Conservation (phyloP, 2,113 vertebrate species). For the Hystrix cristata region DNA sequence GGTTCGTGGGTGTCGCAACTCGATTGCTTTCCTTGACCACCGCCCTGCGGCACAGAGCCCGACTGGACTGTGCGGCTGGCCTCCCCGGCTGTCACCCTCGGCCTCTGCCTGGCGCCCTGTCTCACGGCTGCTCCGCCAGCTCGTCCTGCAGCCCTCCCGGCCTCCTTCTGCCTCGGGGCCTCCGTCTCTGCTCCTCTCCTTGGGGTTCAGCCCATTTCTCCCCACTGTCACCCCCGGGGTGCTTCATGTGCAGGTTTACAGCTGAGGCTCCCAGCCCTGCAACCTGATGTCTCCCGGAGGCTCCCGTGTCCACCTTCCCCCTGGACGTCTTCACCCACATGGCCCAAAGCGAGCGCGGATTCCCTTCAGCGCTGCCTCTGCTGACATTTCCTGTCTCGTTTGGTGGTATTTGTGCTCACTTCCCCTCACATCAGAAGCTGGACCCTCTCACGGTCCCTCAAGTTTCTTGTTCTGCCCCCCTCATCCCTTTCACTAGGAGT, state of each 20-base stretch:
- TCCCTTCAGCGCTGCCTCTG: not conserved
- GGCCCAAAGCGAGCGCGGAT: not conserved
- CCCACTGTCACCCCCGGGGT: not conserved
- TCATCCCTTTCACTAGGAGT: not conserved
- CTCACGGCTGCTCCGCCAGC: not conserved
- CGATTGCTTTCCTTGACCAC: not conserved
- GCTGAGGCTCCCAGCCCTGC: not conserved
- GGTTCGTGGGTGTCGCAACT: not conserved
- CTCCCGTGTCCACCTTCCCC: not conserved
- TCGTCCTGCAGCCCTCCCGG: not conserved
- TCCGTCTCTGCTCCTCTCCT: not conserved
- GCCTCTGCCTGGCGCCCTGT: not conserved
- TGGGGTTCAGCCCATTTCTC: not conserved
- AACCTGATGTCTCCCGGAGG: not conserved
- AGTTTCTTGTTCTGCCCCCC: not conserved
- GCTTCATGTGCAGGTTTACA: not conserved
- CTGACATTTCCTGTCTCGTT: not conserved
- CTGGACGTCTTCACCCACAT: not conserved
- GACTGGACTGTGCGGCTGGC: too few species aligned
- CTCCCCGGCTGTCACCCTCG: not conserved
- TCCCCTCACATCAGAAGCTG: conserved; percentile 17
- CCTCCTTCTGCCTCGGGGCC: not conserved
- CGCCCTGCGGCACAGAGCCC: not conserved
- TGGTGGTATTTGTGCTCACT: not conserved
- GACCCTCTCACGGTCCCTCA: not conserved